phyloP scores from a whole-genome alignment of 2,888 invertebrate species.

The Thymelicus sylvestris region DNA sequence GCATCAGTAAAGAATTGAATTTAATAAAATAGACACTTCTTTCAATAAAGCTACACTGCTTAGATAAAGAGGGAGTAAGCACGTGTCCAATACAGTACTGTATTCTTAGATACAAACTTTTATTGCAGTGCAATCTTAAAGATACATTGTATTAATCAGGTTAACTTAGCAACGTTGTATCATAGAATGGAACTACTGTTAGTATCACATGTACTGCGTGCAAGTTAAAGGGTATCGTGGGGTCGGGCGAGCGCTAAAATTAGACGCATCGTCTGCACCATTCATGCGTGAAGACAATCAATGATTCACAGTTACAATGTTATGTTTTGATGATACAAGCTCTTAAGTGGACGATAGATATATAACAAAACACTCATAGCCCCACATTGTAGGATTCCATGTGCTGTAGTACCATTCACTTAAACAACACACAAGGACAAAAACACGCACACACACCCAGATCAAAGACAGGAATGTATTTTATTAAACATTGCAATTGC shows the following conservation, averaged over 20 bases:
- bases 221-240: constrained; percentile 57
- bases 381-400: too few relatives aligned
- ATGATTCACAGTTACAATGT: constrained; percentile 42
- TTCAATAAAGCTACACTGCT: too few relatives aligned
- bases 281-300: constrained; percentile 54
- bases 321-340: constrained; percentile 5
- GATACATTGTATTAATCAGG: background rate
- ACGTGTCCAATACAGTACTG: background rate
- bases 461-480: too few relatives aligned
- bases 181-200: constrained; percentile 7
- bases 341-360: background rate
- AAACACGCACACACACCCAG: too few relatives aligned
- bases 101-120: too few relatives aligned
- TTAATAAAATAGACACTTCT: too few relatives aligned
- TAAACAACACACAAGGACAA: too few relatives aligned
- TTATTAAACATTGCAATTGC: too few relatives aligned
- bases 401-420: too few relatives aligned
- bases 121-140: background rate
- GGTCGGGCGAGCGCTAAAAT: constrained; percentile 65
- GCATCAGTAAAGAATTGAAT: too few relatives aligned
- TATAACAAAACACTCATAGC: too few relatives aligned
- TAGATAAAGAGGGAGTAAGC: background rate
- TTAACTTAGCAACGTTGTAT: constrained; percentile 6
- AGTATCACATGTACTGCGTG: background rate
- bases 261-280: constrained; percentile 57